These are phyloP conservation scores for Muntiacus muntjak DNA, from an alignment of 2,113 vertebrate genomes.

Conservation along the genomic window DNA sequence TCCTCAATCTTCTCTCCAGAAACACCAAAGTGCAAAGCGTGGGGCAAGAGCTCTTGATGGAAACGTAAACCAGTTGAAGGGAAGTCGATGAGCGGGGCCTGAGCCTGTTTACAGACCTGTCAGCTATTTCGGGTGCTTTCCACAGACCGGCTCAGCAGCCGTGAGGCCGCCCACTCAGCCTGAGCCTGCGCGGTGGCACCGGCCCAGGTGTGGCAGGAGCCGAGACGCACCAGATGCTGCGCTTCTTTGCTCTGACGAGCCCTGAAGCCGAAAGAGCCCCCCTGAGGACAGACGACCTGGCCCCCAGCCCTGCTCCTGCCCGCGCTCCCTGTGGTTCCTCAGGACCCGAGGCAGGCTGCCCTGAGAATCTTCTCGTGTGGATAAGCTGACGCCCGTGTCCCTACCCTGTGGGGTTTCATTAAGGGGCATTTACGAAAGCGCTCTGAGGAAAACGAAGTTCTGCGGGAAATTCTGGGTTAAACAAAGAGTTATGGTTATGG, in stretches of 20 bases:
- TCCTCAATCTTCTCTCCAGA: not conserved
- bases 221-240: not conserved
- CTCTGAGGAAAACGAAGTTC: not conserved
- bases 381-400: not conserved
- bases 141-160: not conserved
- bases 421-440: not conserved
- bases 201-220: not conserved
- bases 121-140: not conserved
- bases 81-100: not conserved
- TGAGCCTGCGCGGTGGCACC: rapidly evolving
- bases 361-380: not conserved
- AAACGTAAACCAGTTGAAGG: not conserved
- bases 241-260: not conserved
- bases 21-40: rapidly evolving
- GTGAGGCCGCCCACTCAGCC: not conserved
- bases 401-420: rapidly evolving
- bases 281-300: not conserved
- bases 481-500: not conserved
- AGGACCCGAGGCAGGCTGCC: not conserved
- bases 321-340: rapidly evolving
- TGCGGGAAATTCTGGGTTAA: not conserved
- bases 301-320: not conserved
- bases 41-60: rapidly evolving
- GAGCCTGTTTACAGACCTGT: not conserved
- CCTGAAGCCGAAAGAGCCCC: too few species aligned